phyloP scores from a whole-genome alignment of 2,888 invertebrate genomes.

The Rotaria magnacalcarata region DNA sequence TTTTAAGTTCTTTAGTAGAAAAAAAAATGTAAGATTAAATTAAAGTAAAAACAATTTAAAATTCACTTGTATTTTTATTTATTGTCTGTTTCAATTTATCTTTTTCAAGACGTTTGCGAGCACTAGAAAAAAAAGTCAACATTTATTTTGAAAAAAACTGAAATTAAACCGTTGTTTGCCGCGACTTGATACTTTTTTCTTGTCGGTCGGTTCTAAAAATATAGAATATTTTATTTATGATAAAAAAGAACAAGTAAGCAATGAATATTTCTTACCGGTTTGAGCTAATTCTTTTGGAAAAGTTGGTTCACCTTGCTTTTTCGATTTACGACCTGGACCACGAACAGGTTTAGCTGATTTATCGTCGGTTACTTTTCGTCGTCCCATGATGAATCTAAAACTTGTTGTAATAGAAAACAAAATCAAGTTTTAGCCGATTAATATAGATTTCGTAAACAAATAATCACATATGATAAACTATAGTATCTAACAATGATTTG shows the following conservation, averaged over 20 bases:
- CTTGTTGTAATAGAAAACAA: too few relatives aligned
- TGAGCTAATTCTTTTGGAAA: constrained; percentile 62
- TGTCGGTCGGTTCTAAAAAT: constrained; percentile 55
- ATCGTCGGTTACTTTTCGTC: not conserved
- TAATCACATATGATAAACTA: too few relatives aligned
- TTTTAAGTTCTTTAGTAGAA: constrained; percentile 47
- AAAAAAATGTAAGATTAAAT: not conserved
- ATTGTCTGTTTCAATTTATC: constrained; percentile 36
- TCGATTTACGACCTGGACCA: constrained; percentile 79
- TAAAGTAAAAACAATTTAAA: not conserved
- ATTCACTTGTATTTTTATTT: not conserved
- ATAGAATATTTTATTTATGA: not conserved
- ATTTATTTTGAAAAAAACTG: too few relatives aligned
- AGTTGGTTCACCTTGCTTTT: constrained; percentile 76
- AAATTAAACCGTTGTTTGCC: constrained; percentile 62
- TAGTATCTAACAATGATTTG: too few relatives aligned
- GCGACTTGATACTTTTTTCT: constrained; percentile 64
- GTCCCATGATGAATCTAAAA: not conserved
- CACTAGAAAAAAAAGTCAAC: not conserved
- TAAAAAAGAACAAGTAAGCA: not conserved
- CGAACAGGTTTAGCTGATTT: constrained; percentile 62
- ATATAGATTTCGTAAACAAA: too few relatives aligned
- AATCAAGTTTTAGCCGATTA: too few relatives aligned
- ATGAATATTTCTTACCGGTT: not conserved
- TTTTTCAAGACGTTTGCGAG: constrained; percentile 45